These are phyloP conservation scores for Miichthys miiuy DNA, from an alignment of 2,797 vertebrate species.

Conservation along the genomic window DNA sequence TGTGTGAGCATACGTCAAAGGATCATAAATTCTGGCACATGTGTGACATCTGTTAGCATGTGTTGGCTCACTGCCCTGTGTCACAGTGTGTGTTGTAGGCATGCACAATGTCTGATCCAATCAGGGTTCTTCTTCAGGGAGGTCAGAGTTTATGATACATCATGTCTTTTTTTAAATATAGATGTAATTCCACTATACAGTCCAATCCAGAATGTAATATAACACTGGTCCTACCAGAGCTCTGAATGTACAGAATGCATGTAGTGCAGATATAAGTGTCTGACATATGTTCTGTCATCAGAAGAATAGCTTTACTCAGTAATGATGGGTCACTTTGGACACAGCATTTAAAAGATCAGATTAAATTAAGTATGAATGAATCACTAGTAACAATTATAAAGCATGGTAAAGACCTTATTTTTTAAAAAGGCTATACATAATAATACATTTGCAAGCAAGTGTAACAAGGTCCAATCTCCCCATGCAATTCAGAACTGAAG, in stretches of 20 bases:
- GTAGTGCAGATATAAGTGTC: neutral
- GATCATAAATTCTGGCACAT: constrained; percentile 27
- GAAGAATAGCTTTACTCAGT: neutral
- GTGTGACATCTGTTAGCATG: constrained; percentile 43
- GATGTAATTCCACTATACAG: neutral
- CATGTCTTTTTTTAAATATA: constrained; percentile 20
- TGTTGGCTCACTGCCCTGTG: constrained; percentile 13
- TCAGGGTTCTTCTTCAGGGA: constrained; percentile 19
- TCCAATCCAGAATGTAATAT: neutral
- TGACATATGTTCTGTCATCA: neutral
- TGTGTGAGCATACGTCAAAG: constrained; percentile 10
- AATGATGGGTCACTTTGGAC: neutral
- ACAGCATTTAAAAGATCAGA: neutral
- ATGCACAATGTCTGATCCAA: constrained; percentile 33
- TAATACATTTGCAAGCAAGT: neutral
- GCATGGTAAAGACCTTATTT: neutral
- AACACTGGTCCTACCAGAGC: neutral
- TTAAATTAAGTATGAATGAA: neutral
- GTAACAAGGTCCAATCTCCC: neutral
- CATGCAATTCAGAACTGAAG: neutral
- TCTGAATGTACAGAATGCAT: constrained; percentile 10
- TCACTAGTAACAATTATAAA: neutral
- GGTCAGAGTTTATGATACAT: neutral
- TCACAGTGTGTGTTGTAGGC: constrained; percentile 2
- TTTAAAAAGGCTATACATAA: neutral